Base-by-base conservation (phyloP, 2,888 invertebrate species). In the Chymomyza procnemis region DNA sequence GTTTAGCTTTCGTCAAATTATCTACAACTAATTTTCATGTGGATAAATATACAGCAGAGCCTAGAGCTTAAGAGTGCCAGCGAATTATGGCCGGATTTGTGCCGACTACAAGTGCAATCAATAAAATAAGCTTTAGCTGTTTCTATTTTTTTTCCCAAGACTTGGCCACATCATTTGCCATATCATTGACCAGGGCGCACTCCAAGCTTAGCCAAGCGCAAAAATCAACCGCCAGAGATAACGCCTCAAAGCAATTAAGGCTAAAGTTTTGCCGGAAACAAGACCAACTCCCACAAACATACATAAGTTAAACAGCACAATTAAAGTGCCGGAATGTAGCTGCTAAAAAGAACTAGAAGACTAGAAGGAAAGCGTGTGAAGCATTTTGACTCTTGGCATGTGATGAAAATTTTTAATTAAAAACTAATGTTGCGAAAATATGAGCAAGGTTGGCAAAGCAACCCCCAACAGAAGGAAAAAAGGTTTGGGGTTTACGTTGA, bases 371-470 rank as follows among this genome's bases (percentile, higher is more conserved):
- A 21, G 19, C 54, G 18, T 5, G 26, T 26, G 52, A 9, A 18
- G 16, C 52, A 18, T n/a, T 18, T 52, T 26, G 26, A 56, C 50
- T 52, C 59, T 64, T 63, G 60, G 59, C 56, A 76, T 73, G 74
- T 71, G 79, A 76, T 87, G 80, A 70, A 78, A 67, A 71, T 87
- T 84, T 88, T 88, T 88, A 88, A 88, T 88, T 88, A 88, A 88
- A 88, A 88, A 81, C 88, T 88, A 88, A 88, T 88, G 88, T 88
- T 77, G 82, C 86, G 85, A 87, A 87, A 88, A 87, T 85, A 85
- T 80, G 80, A 85, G 73, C 72, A 71, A 18, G 48, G 48, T 50
- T 74, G 46, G 26, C 16, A 34, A 59, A 67, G 47, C 61, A 54
- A 18, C 30, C 58, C 46, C 54, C 41, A 16, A 50, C n/a, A n/a